phyloP scores from a whole-genome alignment of 2,888 invertebrate species.

The Thereva unica region DNA sequence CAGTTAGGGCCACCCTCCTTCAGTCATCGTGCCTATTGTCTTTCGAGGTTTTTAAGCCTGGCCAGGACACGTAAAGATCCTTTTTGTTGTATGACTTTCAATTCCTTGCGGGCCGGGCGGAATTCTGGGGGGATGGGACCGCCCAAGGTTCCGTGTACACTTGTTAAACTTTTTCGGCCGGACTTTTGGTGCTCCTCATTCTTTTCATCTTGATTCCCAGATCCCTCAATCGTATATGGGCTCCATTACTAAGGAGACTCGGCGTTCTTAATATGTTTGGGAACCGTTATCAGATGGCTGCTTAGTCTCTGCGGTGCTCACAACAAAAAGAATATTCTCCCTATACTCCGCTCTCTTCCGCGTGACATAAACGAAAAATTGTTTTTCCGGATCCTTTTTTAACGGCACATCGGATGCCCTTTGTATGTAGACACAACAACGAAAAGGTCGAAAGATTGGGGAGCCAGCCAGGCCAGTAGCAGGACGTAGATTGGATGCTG shows the following conservation, averaged over 20 bases:
- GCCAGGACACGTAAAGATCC: too few relatives aligned
- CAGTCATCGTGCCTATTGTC: constrained; percentile 6
- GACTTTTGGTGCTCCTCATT: too few relatives aligned
- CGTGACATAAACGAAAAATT: constrained; percentile 35
- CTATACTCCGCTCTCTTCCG: not conserved
- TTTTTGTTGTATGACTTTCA: too few relatives aligned
- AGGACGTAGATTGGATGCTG: too few relatives aligned
- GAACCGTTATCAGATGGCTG: constrained; percentile 19
- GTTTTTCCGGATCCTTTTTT: constrained; percentile 23
- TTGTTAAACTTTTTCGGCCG: too few relatives aligned
- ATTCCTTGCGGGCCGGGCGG: too few relatives aligned
- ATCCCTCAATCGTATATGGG: too few relatives aligned
- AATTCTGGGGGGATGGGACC: too few relatives aligned
- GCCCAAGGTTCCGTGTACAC: too few relatives aligned
- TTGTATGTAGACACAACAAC: constrained; percentile 1
- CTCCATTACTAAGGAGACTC: too few relatives aligned
- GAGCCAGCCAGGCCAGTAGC: not conserved
- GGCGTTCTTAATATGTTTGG: constrained; percentile 4
- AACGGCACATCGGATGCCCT: not conserved
- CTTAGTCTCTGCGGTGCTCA: not conserved
- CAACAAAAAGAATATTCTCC: not conserved
- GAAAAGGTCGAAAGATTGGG: not conserved
- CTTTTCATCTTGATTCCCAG: too few relatives aligned
- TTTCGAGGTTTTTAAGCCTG: not conserved
- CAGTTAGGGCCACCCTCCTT: not conserved